Conservation (phyloP, 2,797 vertebrate genomes). For the Scarus forsteni region DNA sequence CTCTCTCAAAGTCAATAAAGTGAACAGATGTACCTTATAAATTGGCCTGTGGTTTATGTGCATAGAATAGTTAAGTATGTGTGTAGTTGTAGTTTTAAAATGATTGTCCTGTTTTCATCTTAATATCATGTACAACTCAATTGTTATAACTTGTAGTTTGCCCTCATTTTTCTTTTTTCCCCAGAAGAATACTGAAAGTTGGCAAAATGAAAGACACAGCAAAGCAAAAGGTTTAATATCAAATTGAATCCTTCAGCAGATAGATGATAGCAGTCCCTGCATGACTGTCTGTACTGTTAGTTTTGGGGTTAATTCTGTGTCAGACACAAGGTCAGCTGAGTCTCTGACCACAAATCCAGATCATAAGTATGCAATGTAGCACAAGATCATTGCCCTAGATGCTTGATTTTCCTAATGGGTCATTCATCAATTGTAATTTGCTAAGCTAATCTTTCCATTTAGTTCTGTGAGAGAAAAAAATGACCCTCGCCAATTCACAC, state of each 20-base stretch:
- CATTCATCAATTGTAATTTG: conserved; percentile 70
- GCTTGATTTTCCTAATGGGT: conserved; percentile 64
- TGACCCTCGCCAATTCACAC: conserved; percentile 51
- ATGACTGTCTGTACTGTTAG: not conserved
- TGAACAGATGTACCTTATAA: too few relatives aligned
- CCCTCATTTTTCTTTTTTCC: too few relatives aligned
- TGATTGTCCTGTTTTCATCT: too few relatives aligned
- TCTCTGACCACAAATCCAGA: conserved; percentile 20
- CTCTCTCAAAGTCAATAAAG: too few relatives aligned
- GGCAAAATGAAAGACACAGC: too few relatives aligned
- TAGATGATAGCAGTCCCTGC: not conserved
- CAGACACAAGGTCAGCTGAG: conserved; percentile 37
- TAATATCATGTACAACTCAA: too few relatives aligned
- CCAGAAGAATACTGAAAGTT: too few relatives aligned
- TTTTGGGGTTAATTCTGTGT: conserved; percentile 1
- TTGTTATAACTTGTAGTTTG: too few relatives aligned
- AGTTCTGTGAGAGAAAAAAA: conserved; percentile 52
- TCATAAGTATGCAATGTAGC: conserved; percentile 35
- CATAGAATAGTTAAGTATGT: too few relatives aligned
- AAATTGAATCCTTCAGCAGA: not conserved
- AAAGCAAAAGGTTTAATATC: too few relatives aligned
- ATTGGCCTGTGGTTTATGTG: too few relatives aligned
- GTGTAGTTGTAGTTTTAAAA: too few relatives aligned
- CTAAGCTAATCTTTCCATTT: conserved; percentile 68
- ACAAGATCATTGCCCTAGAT: conserved; percentile 38